A percentile compares a stretch with the other conserved stretches of the same genome.
Evolutionary conservation across 2,797 vertebrate genomes (phyloP).

Genomic region (Aphelocoma californica): DNA sequence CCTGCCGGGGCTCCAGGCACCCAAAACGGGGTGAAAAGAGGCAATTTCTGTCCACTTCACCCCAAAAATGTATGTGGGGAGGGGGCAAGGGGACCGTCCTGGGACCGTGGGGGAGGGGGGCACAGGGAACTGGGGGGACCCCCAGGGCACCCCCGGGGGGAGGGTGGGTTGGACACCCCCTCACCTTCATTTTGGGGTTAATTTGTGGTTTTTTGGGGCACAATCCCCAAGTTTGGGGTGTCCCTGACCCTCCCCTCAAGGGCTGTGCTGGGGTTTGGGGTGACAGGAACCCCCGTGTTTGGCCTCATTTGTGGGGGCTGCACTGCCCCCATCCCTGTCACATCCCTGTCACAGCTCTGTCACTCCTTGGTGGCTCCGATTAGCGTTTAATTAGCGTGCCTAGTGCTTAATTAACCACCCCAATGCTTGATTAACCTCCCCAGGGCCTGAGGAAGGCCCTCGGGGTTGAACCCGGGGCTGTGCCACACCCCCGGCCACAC

Average conservation of each 20-base stretch:
- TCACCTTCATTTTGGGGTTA: background rate
- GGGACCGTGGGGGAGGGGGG: rapidly evolving
- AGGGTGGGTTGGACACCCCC: too few species aligned
- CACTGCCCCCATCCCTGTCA: background rate
- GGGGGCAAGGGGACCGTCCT: background rate
- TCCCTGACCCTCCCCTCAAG: rapidly evolving
- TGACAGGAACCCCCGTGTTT: rapidly evolving
- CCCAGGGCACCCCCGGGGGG: background rate
- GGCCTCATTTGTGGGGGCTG: background rate
- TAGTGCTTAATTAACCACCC: background rate
- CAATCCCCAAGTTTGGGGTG: rapidly evolving
- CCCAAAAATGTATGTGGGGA: background rate
- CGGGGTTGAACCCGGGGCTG: background rate
- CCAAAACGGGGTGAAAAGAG: background rate
- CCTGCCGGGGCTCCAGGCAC: background rate
- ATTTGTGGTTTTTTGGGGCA: background rate
- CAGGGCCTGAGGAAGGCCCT: background rate
- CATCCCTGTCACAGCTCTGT: rapidly evolving
- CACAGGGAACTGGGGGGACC: background rate
- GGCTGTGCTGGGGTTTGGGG: background rate
- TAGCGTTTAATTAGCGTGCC: background rate
- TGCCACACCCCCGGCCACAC: background rate
- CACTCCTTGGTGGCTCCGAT: background rate
- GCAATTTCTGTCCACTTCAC: background rate
- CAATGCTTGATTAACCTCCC: background rate